A percentile compares a stretch with the other conserved stretches of the same genome.
Evolutionary conservation across 2,797 vertebrate genomes (phyloP).

Genomic region (Aotus griseimembra): DNA sequence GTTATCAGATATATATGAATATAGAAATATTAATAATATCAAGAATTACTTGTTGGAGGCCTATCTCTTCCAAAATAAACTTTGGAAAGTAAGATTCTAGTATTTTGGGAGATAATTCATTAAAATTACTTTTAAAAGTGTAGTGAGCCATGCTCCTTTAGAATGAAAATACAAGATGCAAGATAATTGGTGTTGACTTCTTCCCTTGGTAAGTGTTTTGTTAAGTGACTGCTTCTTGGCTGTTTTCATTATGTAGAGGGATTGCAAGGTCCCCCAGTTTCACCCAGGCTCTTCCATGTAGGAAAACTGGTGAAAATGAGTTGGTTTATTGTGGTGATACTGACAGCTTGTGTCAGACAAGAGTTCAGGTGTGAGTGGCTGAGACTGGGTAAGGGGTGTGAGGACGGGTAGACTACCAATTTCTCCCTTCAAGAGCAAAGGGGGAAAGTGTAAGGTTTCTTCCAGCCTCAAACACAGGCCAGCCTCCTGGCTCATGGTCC

Average conservation of each 20-base stretch:
- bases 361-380: not conserved
- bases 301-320: not conserved
- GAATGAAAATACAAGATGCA: not conserved
- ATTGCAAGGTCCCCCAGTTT: not conserved
- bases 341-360: not conserved
- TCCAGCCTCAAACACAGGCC: not conserved
- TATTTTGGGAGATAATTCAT: slow-evolving; percentile 44
- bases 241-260: not conserved
- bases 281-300: not conserved
- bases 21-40: not conserved
- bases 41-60: slow-evolving; percentile 14
- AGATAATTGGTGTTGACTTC: not conserved
- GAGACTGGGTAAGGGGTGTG: not conserved
- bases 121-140: slow-evolving; percentile 43
- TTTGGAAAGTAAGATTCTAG: not conserved
- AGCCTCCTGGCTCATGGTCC: not conserved
- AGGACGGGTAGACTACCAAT: not conserved
- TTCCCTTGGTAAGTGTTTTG: slow-evolving; percentile 21
- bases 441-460: too few species aligned
- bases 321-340: not conserved
- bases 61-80: slow-evolving; percentile 38
- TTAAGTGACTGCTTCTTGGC: not conserved
- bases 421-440: not conserved
- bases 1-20: not conserved
- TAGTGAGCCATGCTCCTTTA: slow-evolving; percentile 46